Conservation (phyloP, 2,797 vertebrate species). For the Balearica regulorum region DNA sequence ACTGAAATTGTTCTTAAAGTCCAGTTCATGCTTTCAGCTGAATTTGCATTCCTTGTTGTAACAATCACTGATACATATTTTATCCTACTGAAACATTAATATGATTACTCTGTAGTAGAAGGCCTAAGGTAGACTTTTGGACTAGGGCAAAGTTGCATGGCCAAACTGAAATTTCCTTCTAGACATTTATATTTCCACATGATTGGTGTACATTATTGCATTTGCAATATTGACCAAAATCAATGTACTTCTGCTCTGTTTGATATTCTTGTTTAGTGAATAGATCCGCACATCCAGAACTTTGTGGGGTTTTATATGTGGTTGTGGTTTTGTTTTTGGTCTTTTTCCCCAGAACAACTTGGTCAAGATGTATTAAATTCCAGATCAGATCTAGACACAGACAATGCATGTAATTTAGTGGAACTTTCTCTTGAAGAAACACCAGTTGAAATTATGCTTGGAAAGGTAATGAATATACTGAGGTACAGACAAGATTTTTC, state of each 20-base stretch:
- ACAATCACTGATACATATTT: not conserved
- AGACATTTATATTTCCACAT: not conserved
- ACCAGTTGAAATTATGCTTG: conserved; percentile 63
- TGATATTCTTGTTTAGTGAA: not conserved
- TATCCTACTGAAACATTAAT: not conserved
- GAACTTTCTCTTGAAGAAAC: not conserved
- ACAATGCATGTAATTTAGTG: not conserved
- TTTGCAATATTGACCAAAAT: not conserved
- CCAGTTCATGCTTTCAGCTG: not conserved
- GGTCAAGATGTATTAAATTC: not conserved
- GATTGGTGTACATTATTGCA: not conserved
- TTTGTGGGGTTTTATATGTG: not conserved
- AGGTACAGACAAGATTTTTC: not conserved
- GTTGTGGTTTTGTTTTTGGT: not conserved
- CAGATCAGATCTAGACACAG: not conserved
- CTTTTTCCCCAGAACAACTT: conserved; percentile 11
- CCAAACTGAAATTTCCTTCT: not conserved
- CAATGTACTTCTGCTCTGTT: not conserved
- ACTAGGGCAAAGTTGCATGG: not conserved
- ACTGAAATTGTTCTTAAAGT: not conserved
- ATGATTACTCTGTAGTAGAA: not conserved
- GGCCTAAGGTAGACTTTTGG: not conserved
- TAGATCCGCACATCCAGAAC: not conserved
- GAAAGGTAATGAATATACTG: conserved; percentile 65
- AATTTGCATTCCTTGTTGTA: not conserved